Percentiles rank a stretch among this genome's conserved stretches.
phyloP scores from a whole-genome alignment of 2,797 vertebrate genomes.

The Brachyrhaphis roseni region DNA sequence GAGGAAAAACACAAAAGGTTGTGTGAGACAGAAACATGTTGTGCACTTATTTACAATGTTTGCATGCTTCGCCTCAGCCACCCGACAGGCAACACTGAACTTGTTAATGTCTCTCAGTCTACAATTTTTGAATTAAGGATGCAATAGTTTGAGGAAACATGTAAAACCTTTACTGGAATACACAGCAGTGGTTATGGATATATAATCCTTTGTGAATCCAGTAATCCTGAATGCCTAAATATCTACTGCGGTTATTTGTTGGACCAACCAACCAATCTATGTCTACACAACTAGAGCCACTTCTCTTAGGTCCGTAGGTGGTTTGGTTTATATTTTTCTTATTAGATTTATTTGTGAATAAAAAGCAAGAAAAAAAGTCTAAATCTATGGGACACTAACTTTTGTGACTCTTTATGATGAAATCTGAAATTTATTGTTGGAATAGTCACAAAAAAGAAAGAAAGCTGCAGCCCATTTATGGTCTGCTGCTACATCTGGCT shows the following conservation, averaged over 20 bases:
- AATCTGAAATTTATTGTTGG: neutral
- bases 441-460: neutral
- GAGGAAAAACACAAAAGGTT: neutral
- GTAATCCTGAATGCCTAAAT: too few relatives aligned
- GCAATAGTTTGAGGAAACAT: neutral
- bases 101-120: neutral
- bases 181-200: neutral
- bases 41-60: neutral
- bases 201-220: too few relatives aligned
- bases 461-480: neutral
- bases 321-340: too few relatives aligned
- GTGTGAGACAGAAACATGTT: neutral
- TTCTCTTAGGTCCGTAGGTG: too few relatives aligned
- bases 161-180: neutral
- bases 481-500: neutral
- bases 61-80: neutral
- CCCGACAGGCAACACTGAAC: neutral
- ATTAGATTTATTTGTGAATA: too few relatives aligned
- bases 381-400: neutral
- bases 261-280: too few relatives aligned
- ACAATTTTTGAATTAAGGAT: neutral
- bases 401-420: neutral
- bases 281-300: too few relatives aligned
- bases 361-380: neutral
- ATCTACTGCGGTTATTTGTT: too few relatives aligned